A percentile compares a stretch with the other conserved stretches of the same genome.
phyloP scores from a whole-genome alignment of 2,888 invertebrate species.

The Mythimna impura region DNA sequence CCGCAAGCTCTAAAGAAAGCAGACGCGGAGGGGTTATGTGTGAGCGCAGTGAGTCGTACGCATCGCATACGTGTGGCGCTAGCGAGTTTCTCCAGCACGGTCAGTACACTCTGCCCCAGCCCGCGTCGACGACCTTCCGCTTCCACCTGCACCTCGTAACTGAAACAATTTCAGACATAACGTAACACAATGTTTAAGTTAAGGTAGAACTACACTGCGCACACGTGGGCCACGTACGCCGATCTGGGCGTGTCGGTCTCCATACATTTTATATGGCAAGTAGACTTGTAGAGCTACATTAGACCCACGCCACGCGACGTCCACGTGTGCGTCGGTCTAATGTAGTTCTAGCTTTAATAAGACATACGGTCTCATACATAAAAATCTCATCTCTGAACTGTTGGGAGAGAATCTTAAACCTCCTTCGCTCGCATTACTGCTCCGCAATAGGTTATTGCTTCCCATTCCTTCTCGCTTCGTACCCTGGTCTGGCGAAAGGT shows the following conservation, averaged over 20 bases:
- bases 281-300: too few species aligned
- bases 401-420: neutral
- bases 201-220: too few species aligned
- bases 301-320: too few species aligned
- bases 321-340: too few species aligned
- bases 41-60: constrained; percentile 95
- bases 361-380: neutral
- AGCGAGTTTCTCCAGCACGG: constrained; percentile 94
- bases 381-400: neutral
- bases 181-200: neutral
- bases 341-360: neutral
- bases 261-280: too few species aligned
- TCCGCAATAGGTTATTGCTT: too few species aligned
- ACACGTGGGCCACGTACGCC: too few species aligned
- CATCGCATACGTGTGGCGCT: constrained; percentile 94
- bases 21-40: constrained; percentile 93
- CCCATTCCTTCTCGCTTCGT: too few species aligned
- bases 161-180: constrained; percentile 73
- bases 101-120: constrained; percentile 95
- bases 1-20: constrained; percentile 94
- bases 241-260: too few species aligned
- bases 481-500: too few species aligned
- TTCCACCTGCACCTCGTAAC: constrained; percentile 97
- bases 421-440: too few species aligned
- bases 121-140: constrained; percentile 93